Evolutionary conservation across 2,797 vertebrate genomes (phyloP), one percentile per base, ranked within the genome.

Genomic region (Dallia pectoralis): DNA sequence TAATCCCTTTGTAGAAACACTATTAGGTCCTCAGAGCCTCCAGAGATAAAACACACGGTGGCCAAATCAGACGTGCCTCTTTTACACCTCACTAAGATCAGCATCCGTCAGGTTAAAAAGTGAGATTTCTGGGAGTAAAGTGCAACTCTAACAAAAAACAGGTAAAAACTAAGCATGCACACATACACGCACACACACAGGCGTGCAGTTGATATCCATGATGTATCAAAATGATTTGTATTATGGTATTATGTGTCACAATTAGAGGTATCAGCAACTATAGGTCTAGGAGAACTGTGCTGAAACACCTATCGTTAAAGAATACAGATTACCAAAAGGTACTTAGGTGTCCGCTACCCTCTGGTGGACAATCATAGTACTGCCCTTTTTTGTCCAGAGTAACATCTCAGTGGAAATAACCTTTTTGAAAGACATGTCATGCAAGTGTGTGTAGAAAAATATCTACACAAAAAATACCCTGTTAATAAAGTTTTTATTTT

Each of bases 281-380:
- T 83, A 87, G 78, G 76, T 74, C 73, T 56, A 19, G 51, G 59
- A 80, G 84, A 81, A 82, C 84, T 61, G 19, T 63, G 18, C 51
- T n/a, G n/a, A 53, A 53, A 53, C 9, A 53, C 51, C 14, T 63
- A 30, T 16, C 4, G 27, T 15, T 63, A 27, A 30, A 63, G 62
- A 64, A 4, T 32, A 32, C 16, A 16, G 16, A 18, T 32, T 63
- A 32, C 62, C 27, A 32, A 63, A 63, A 33, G 62, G 27, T 18
- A 1, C 1, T 29, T 69, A 22, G 48, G 73, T 29, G 62, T 71
- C 27, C 72, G 48, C 33, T 63, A 69, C 80, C 81, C 75, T 71
- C 86, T 85, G 63, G 82, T 77, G 80, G 68, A 73, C 5, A 32
- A 25, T 75, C 9, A 30, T 8, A 64, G n/a, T 25, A 62, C 56